Conservation (phyloP, 2,888 invertebrate genomes). For the Galerucella nymphaeae region DNA sequence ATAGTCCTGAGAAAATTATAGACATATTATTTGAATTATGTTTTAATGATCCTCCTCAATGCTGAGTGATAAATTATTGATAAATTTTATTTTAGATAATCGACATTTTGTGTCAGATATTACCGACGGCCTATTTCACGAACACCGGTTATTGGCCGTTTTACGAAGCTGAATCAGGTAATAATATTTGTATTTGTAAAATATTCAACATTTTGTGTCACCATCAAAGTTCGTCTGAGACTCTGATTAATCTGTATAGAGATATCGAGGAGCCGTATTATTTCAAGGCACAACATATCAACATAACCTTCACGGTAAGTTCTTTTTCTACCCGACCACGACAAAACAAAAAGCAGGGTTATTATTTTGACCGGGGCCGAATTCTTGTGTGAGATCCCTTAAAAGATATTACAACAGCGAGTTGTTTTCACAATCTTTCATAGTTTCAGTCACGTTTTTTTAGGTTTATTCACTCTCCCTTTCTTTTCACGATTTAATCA, state of each 20-base stretch:
- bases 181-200: constrained; percentile 31
- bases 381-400: too few relatives aligned
- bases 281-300: constrained; percentile 16
- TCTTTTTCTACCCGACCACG: neutral
- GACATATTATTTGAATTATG: too few relatives aligned
- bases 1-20: too few relatives aligned
- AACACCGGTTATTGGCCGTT: constrained; percentile 44
- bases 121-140: constrained; percentile 44
- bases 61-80: neutral
- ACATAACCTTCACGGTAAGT: constrained; percentile 23
- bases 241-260: constrained; percentile 18
- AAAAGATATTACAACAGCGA: too few relatives aligned
- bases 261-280: constrained; percentile 7
- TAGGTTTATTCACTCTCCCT: too few relatives aligned
- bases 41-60: too few relatives aligned
- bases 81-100: constrained; percentile 51
- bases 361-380: too few relatives aligned
- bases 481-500: too few relatives aligned
- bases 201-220: constrained; percentile 29
- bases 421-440: too few relatives aligned
- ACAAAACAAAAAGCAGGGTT: too few relatives aligned
- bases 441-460: too few relatives aligned
- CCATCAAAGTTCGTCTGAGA: neutral
- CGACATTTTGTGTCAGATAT: constrained; percentile 40
- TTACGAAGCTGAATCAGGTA: constrained; percentile 25